Conservation (phyloP, 2,797 vertebrate species). For the Falco novaeseelandiae region DNA sequence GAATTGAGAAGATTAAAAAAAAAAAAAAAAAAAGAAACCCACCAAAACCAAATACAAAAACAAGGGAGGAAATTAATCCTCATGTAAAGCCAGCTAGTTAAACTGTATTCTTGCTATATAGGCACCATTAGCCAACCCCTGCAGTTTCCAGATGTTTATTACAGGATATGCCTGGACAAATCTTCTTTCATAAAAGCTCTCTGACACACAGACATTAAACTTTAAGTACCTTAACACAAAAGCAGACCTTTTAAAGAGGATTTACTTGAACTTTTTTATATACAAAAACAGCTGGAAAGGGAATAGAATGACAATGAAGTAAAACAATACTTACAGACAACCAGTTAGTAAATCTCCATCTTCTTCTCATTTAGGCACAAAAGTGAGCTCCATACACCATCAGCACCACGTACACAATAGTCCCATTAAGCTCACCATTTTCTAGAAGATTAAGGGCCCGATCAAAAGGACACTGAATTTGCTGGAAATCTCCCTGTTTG, state of each 20-base stretch:
- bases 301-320: constrained; percentile 26
- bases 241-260: constrained; percentile 10
- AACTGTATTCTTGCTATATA: neutral
- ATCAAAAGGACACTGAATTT: constrained; percentile 34
- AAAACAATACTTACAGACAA: constrained; percentile 30
- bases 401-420: neutral
- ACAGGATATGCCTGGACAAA: constrained; percentile 41
- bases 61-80: neutral
- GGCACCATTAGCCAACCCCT: neutral
- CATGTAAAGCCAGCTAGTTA: constrained; percentile 3
- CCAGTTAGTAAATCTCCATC: constrained; percentile 18
- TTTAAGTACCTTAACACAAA: constrained; percentile 51
- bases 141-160: constrained; percentile 52
- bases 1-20: neutral
- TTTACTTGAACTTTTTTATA: constrained; percentile 16
- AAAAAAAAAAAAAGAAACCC: too few species aligned
- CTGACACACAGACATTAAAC: constrained; percentile 23
- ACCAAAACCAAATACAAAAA: neutral
- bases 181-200: constrained; percentile 45
- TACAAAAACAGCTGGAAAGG: constrained; percentile 30
- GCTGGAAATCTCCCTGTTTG: neutral
- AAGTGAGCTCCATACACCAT: neutral
- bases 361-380: constrained; percentile 4
- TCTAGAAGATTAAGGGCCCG: constrained; percentile 1
- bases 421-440: neutral